Base-by-base conservation (phyloP, 2,797 vertebrate genomes). In the Geotrypetes seraphini region DNA sequence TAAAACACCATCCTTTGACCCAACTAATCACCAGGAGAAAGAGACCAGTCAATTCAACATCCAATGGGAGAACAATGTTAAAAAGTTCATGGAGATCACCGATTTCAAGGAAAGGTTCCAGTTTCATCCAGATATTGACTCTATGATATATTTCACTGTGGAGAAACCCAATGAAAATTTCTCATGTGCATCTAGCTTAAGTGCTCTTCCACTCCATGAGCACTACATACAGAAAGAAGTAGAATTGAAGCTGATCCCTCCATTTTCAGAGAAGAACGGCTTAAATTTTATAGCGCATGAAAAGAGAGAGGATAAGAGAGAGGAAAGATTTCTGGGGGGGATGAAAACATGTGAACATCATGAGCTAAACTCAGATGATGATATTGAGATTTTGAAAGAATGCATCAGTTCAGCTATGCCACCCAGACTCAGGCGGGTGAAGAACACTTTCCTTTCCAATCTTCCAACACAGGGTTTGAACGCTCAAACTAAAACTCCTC, bases 131-230 rank as follows among this genome's bases (percentile, higher is more conserved):
- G 96, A 97, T 44, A 73, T 96, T 24, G 96, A 99, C 37, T 88
- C 89, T 30, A 95, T 95, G 72, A 91, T 97, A 33, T 96, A 97
- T 60, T 99, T 99, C 62, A 98, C 95, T 0, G 90, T 95, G 57
- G 96, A 99, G 79, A 96, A 97, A 47, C 95, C 96, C 1, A 92
- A 88, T 0, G 96, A 99, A 67, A 97, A 98, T 66, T 99, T 99
- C 66, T 99, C 96, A 0, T 99, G 96, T 3, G 96, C 95, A n/a
- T 99, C 96, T 11, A 99, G 96, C 64, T 73, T 99, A 44, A 98
- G 95, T 2, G 96, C 95, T 1, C 64, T 99, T 49, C 92, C 94
- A 23, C 84, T 97, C 29, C 94, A 98, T 0, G 94, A 99, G 56
- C 92, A 93, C 47, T 98, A 97, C 0, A 84, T 98, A 5, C 92